phyloP scores from a whole-genome alignment of 1,140 invertebrate genomes.

The Nebria ingens region DNA sequence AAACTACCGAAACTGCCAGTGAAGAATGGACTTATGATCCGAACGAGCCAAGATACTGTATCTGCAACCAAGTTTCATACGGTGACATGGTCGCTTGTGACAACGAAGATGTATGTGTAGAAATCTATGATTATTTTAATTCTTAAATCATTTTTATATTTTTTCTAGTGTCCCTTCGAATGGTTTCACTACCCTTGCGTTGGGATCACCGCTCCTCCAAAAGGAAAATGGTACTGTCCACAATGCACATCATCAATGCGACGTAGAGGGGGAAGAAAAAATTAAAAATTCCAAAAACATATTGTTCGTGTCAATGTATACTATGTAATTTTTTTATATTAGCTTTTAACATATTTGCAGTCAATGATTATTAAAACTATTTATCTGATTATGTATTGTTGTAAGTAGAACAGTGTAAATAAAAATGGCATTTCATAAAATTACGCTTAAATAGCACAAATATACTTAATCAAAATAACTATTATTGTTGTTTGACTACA shows the following conservation, averaged over 20 bases:
- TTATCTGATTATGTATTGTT: too few relatives aligned
- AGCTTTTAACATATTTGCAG: too few relatives aligned
- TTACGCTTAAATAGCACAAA: too few relatives aligned
- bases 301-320: too few relatives aligned
- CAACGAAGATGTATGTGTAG: slow-evolving; percentile 75
- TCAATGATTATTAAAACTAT: too few relatives aligned
- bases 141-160: slow-evolving; percentile 13
- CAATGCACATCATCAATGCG: slow-evolving; percentile 89
- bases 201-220: slow-evolving; percentile 87
- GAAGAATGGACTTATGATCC: slow-evolving; percentile 74
- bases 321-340: too few relatives aligned
- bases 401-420: too few relatives aligned
- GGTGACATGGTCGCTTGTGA: slow-evolving; percentile 99
- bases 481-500: too few relatives aligned
- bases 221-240: slow-evolving; percentile 98
- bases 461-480: too few relatives aligned
- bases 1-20: slow-evolving; percentile 23
- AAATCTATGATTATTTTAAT: slow-evolving; percentile 2
- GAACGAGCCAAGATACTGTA: slow-evolving; percentile 91
- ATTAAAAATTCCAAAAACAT: too few relatives aligned
- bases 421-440: too few relatives aligned
- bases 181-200: slow-evolving; percentile 99
- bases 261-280: slow-evolving; percentile 64
- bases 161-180: slow-evolving; percentile 83
- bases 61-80: slow-evolving; percentile 96